Conservation (phyloP, 2,797 vertebrate genomes). For the Tympanoctomys barrerae region DNA sequence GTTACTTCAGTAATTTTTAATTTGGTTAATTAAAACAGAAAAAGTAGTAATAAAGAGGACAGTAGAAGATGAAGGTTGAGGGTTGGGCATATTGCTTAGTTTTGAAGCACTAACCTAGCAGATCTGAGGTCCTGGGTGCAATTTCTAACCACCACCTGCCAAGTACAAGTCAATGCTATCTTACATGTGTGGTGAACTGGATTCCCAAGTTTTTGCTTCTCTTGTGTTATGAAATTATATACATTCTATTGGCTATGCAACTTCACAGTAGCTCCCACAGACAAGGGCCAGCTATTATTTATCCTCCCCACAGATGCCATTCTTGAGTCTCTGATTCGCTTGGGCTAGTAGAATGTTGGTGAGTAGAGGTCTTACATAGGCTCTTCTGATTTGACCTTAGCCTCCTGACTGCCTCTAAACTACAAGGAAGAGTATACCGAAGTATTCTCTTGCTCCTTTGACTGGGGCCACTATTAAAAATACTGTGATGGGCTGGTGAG, state of each 20-base stretch:
- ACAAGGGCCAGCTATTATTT: background rate
- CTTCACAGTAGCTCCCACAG: background rate
- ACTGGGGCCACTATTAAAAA: background rate
- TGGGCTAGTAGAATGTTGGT: background rate
- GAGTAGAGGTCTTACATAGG: constrained; percentile 43
- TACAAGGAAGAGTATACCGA: background rate
- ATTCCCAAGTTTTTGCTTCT: constrained; percentile 21
- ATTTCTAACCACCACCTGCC: background rate
- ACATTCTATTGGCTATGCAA: constrained; percentile 6
- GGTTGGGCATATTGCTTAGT: background rate
- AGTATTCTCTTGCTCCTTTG: background rate
- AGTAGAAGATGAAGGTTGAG: constrained; percentile 13
- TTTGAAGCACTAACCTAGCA: background rate
- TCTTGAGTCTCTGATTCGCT: background rate
- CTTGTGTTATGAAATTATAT: background rate
- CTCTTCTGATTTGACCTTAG: background rate
- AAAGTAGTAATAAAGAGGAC: constrained; percentile 32
- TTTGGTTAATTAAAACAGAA: constrained; percentile 35
- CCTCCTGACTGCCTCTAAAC: background rate
- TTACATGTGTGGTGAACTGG: constrained; percentile 6
- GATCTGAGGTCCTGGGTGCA: background rate
- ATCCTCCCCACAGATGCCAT: background rate
- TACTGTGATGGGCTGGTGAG: background rate
- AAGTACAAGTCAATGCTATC: background rate
- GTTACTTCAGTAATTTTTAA: constrained; percentile 52